Evolutionary conservation across 1,140 invertebrate species (phyloP).

Genomic region (Drosophila santomea): DNA sequence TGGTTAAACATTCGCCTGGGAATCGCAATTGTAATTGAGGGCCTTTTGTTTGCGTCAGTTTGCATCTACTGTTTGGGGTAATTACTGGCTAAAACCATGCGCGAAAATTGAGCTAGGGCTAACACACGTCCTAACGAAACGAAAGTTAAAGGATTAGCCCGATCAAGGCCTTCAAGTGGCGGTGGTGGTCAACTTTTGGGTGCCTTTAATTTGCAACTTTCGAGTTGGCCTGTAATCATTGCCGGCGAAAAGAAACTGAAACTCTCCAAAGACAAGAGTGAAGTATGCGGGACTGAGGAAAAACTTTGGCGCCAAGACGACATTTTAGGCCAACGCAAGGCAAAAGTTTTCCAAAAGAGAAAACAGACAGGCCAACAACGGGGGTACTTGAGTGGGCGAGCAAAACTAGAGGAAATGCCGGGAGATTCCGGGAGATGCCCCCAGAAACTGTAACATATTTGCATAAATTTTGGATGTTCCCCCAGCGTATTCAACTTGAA

Average conservation of each 20-base stretch:
- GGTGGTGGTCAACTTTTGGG: slow-evolving; percentile 12
- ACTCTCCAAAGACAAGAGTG: slow-evolving; percentile 14
- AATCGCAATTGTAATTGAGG: slow-evolving; percentile 45
- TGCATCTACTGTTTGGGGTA: slow-evolving; percentile 4
- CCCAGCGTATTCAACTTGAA: slow-evolving; percentile 56
- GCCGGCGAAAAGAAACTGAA: slow-evolving; percentile 42
- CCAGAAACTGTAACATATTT: slow-evolving; percentile 66
- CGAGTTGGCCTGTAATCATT: slow-evolving; percentile 67
- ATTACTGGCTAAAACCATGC: slow-evolving; percentile 11
- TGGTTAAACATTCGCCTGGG: slow-evolving; percentile 44
- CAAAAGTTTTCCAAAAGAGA: slow-evolving; percentile 49
- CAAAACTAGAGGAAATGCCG: slow-evolving; percentile 18
- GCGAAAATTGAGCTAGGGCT: slow-evolving; percentile 27
- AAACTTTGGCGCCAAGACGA: slow-evolving; percentile 71
- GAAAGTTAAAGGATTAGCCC: slow-evolving; percentile 27
- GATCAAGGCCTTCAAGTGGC: slow-evolving; percentile 10
- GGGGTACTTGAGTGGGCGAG: not conserved
- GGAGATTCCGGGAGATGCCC: slow-evolving; percentile 4
- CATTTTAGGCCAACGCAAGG: slow-evolving; percentile 55
- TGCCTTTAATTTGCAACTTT: slow-evolving; percentile 71
- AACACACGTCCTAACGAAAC: not conserved
- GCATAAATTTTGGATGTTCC: slow-evolving; percentile 53
- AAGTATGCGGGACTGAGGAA: slow-evolving; percentile 1
- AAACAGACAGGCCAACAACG: slow-evolving; percentile 27
- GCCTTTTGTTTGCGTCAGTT: slow-evolving; percentile 35